Evolutionary conservation across 2,888 invertebrate species (phyloP), one percentile per base, ranked within the genome.

Genomic region (Caenorhabditis macrosperma): DNA sequence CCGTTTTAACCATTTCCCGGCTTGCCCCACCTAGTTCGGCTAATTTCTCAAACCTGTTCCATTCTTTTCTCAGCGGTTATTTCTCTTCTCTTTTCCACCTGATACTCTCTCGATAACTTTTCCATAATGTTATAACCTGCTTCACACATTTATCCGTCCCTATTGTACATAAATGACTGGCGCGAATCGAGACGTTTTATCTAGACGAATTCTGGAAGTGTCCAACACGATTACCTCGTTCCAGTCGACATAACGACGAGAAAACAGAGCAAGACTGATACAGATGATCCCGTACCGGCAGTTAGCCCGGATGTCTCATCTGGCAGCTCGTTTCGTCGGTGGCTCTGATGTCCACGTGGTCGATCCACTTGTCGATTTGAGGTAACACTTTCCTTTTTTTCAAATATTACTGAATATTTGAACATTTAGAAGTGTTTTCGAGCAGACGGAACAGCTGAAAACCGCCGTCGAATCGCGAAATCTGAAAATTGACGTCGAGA

Each of bases 351-450:
- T 81, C 1, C 87, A 87, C 66, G 85, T 88, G 9, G 88, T 88
- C 0, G 88, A 88, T 69, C 88, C 88, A 4, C 52, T 69, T 6
- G 82, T 88, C 7, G 88, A 88, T 77, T 69, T 84, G 46, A 74
- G 82, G 82, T 85, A 20, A 26, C 1, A 22, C n/a, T 20, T 24
- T n/a, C 2, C 24, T 38, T 1, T 44, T 26, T 50, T 7, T 26
- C 7, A 26, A 26, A 50, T 4, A 20, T 38, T 1, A 15, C 3
- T 20, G 22, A 24, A 17, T 2, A 6, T 20, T 55, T 5, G n/a
- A n/a, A n/a, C 50, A 52, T 57, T 30, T 30, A 79, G 87, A 38
- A 59, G 20, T 20, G 28, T 82, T 0, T 85, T 85, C 61, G 77
- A 81, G 26, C 59, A 82, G 4, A 26, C 41, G 2, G 80, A 81